A percentile compares a stretch with the other conserved stretches of the same genome.
phyloP scores from a whole-genome alignment of 2,113 vertebrate genomes.

The Sphyrna mokarran region DNA sequence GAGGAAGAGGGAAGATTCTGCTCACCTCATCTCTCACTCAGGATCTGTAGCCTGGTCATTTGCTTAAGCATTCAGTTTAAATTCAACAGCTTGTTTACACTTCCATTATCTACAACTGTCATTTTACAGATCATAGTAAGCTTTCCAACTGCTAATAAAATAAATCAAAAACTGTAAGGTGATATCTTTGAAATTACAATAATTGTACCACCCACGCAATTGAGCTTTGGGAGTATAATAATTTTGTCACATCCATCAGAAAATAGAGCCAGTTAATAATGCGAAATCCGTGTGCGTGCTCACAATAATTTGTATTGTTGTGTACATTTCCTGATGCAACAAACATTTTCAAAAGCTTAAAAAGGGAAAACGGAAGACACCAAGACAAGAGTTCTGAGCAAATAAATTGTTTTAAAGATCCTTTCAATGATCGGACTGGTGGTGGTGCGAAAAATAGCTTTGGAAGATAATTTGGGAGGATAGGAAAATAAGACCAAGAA shows the following conservation, averaged over 20 bases:
- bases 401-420: neutral
- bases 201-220: neutral
- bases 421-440: neutral
- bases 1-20: neutral
- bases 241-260: neutral
- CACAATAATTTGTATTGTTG: neutral
- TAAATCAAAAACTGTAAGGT: neutral
- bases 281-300: neutral
- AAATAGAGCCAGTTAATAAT: neutral
- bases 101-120: neutral
- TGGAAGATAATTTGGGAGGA: neutral
- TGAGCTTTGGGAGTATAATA: neutral
- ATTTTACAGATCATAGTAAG: neutral
- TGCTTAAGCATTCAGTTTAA: neutral
- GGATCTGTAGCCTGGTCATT: neutral
- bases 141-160: neutral
- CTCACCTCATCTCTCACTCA: neutral
- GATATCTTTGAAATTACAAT: neutral
- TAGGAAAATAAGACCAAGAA: neutral
- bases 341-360: neutral
- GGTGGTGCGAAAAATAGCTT: neutral
- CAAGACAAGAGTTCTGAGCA: neutral
- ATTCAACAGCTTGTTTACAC: constrained; percentile 2
- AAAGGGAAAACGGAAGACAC: neutral
- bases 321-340: neutral